Conservation (phyloP, 2,113 vertebrate species). For the Hemiprocne comata region DNA sequence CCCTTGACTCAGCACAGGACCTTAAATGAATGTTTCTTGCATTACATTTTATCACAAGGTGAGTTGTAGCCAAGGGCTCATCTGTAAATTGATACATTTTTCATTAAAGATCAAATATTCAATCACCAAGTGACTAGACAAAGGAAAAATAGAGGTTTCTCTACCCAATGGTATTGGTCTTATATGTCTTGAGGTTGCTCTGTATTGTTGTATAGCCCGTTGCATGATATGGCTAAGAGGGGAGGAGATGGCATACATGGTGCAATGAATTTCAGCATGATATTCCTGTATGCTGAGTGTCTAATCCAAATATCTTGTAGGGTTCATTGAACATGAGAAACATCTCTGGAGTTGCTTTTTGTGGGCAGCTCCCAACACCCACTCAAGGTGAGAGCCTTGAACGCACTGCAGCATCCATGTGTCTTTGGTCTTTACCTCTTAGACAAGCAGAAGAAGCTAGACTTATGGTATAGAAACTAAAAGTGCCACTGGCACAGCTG, state of each 20-base stretch:
- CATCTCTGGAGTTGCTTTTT: neutral
- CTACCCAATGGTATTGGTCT: neutral
- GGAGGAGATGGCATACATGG: neutral
- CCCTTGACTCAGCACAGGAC: neutral
- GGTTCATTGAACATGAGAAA: neutral
- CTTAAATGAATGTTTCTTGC: neutral
- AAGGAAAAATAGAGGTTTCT: neutral
- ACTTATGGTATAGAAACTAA: neutral
- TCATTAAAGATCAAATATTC: neutral
- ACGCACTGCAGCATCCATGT: neutral
- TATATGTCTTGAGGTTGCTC: neutral
- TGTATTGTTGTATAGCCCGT: accelerated
- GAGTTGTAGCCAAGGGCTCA: neutral
- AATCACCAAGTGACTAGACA: neutral
- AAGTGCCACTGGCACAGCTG: neutral
- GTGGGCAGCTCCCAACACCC: neutral
- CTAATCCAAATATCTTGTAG: neutral
- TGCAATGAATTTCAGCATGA: neutral
- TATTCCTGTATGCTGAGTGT: neutral
- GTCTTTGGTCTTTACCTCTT: neutral
- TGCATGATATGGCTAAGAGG: neutral
- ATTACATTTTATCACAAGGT: neutral
- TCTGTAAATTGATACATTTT: neutral
- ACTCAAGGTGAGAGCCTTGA: neutral
- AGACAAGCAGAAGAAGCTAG: neutral